Evolutionary conservation across 2,888 invertebrate species (phyloP), one percentile per base, ranked within the genome.

Genomic region (Dicycla oo): DNA sequence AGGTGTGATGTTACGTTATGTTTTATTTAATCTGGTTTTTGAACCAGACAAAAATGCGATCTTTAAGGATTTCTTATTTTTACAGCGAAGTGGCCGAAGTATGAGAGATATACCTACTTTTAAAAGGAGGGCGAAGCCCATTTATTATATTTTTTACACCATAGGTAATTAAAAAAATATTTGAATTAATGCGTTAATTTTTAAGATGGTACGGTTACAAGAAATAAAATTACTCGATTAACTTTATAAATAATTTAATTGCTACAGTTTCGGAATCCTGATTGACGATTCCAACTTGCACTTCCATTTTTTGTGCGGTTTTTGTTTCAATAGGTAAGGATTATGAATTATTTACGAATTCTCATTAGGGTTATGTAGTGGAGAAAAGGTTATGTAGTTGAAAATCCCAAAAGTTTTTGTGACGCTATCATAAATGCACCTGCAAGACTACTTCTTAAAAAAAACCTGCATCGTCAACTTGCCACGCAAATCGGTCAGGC

Each of bases 401-500:
- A n/a, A 49, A n/a, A 49, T 49, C n/a, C 10, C n/a, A 47, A 47
- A 3, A n/a, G n/a, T n/a, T n/a, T 47, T 47, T 0, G 10, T 47
- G 10, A 47, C 1, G 4, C n/a, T n/a, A 49, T n/a, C n/a, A n/a
- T n/a, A n/a, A n/a, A n/a, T n/a, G 49, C 11, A 4, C 20, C 23
- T 58, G 20, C 11, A 15, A 47, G 40, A 53, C 3, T 8, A 30
- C 26, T 15, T 47, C 8, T 3, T 0, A 11, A 38, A 20, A n/a
- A 57, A 34, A 26, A 15, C 20, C 0, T 23, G 7, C 0, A 7
- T 18, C 69, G 20, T 45, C 23, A 8, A 51, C 15, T 71, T 58
- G 69, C 58, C 3, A 15, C 5, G 34, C n/a, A 43, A 58, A 58
- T 58, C 8, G 3, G 2, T 43, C 51, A 71, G 71, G 69, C 71